These are phyloP conservation scores for Mirza zaza DNA, from an alignment of 2,113 vertebrate species.

Conservation along the genomic window DNA sequence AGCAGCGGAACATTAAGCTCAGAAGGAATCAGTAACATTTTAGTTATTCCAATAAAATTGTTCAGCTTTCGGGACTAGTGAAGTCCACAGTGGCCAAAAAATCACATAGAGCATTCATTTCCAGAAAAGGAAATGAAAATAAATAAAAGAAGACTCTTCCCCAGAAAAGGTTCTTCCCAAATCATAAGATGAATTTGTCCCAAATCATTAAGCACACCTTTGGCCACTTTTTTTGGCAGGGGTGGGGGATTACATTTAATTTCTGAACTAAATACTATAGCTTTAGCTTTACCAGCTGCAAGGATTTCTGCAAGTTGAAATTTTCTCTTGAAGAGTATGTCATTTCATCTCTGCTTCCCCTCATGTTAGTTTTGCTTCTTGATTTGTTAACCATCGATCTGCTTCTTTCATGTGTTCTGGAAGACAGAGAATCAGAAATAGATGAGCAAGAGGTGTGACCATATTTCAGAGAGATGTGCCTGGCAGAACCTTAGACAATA, in stretches of 20 bases:
- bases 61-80: not conserved
- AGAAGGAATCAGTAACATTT: not conserved
- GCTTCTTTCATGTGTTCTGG: not conserved
- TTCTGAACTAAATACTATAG: not conserved
- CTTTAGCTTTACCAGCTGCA: not conserved
- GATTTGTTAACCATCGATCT: not conserved
- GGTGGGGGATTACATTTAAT: not conserved
- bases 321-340: not conserved
- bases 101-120: not conserved
- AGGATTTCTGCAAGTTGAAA: not conserved
- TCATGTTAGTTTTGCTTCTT: not conserved
- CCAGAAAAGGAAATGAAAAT: not conserved
- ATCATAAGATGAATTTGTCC: not conserved
- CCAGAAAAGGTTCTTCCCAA: not conserved
- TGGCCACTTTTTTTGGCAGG: not conserved
- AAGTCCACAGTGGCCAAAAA: not conserved
- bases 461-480: not conserved
- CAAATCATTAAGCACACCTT: not conserved
- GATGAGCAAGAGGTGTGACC: not conserved
- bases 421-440: not conserved
- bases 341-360: not conserved
- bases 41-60: conserved; percentile 15
- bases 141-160: not conserved
- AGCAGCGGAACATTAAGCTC: not conserved
- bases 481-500: not conserved